Percentiles rank a stretch among this genome's conserved stretches.
These are phyloP conservation scores for Parnassius glacialis DNA, from an alignment of 2,888 invertebrate genomes.

Conservation along the genomic window DNA sequence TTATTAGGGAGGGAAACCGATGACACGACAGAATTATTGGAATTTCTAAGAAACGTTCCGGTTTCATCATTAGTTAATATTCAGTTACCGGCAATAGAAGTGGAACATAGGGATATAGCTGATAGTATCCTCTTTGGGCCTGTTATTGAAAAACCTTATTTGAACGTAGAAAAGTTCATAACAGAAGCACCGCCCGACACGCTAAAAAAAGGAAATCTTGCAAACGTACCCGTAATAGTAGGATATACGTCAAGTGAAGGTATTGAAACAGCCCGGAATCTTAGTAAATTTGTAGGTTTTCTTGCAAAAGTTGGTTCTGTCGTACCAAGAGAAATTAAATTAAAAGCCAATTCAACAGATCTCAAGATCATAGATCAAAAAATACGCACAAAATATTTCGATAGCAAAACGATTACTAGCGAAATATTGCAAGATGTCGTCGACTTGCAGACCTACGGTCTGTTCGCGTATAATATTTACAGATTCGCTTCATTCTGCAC, in stretches of 20 bases:
- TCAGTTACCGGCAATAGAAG: slow-evolving; percentile 52
- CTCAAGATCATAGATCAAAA: slow-evolving; percentile 46
- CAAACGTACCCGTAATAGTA: slow-evolving; percentile 62
- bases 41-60: slow-evolving; percentile 57
- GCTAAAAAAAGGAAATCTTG: slow-evolving; percentile 50
- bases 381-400: slow-evolving; percentile 63
- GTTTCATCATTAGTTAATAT: slow-evolving; percentile 55
- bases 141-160: slow-evolving; percentile 60
- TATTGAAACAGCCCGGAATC: slow-evolving; percentile 62
- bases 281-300: slow-evolving; percentile 42
- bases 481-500: slow-evolving; percentile 58
- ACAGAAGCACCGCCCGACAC: slow-evolving; percentile 50
- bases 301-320: slow-evolving; percentile 50
- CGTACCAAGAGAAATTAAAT: slow-evolving; percentile 67
- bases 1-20: slow-evolving; percentile 64
- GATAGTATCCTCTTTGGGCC: slow-evolving; percentile 66
- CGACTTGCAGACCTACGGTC: slow-evolving; percentile 56
- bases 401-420: slow-evolving; percentile 45
- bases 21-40: slow-evolving; percentile 55
- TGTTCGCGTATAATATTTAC: slow-evolving; percentile 61
- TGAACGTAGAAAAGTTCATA: slow-evolving; percentile 56
- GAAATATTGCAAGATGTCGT: slow-evolving; percentile 51
- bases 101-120: slow-evolving; percentile 49
- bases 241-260: slow-evolving; percentile 73
- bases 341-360: slow-evolving; percentile 48